Evolutionary conservation across 2,113 vertebrate species (phyloP).

Genomic region (Protomyctophum bolini): DNA sequence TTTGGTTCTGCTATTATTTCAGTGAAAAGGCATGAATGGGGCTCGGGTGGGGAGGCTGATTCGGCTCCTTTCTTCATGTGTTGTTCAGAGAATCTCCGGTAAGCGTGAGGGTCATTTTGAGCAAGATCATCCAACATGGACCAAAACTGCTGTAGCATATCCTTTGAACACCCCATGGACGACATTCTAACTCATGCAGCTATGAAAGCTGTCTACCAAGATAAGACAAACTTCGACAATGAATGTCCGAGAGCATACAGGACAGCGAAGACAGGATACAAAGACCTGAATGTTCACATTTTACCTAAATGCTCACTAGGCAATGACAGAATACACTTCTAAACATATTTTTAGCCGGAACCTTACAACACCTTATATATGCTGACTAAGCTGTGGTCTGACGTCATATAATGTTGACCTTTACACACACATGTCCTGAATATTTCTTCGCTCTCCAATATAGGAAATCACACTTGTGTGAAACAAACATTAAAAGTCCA

Average conservation of each 20-base stretch:
- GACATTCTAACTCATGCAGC: slow-evolving; percentile 38
- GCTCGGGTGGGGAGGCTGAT: slow-evolving; percentile 65
- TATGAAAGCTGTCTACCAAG: background rate
- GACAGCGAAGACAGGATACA: too few relatives aligned
- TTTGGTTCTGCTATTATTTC: slow-evolving; percentile 69
- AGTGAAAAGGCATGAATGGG: slow-evolving; percentile 76
- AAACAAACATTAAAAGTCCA: too few relatives aligned
- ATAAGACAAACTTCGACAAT: background rate
- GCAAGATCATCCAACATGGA: slow-evolving; percentile 86
- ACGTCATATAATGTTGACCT: too few relatives aligned
- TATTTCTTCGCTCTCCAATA: too few relatives aligned
- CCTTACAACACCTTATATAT: too few relatives aligned
- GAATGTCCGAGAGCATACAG: background rate
- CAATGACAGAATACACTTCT: too few relatives aligned
- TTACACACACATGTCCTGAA: too few relatives aligned
- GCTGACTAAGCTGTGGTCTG: too few relatives aligned
- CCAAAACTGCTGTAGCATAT: slow-evolving; percentile 82
- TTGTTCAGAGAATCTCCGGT: slow-evolving; percentile 78
- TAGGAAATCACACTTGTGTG: too few relatives aligned
- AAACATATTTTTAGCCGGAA: too few relatives aligned
- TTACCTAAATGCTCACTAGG: too few relatives aligned
- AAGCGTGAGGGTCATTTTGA: slow-evolving; percentile 76
- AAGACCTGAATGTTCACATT: too few relatives aligned
- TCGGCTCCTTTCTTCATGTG: slow-evolving; percentile 77
- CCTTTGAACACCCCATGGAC: slow-evolving; percentile 32